Conservation (phyloP, 2,797 vertebrate species). For the Melanotaenia maccullochi region DNA sequence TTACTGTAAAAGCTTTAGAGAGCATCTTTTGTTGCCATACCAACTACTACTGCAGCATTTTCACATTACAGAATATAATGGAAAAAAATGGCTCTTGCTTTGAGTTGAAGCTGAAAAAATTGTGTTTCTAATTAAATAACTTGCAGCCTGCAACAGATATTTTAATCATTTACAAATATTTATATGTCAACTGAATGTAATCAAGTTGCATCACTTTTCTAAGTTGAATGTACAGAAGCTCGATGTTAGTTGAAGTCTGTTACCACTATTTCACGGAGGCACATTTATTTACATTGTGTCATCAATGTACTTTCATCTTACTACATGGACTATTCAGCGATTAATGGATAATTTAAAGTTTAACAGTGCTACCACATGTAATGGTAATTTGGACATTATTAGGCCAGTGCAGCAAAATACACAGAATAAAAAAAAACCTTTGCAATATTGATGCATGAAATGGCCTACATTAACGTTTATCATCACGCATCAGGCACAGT, state of each 20-base stretch:
- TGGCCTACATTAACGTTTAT: not conserved
- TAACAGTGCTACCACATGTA: not conserved
- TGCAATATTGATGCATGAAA: not conserved
- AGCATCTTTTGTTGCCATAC: not conserved
- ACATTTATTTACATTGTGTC: no score
- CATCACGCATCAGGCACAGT: not conserved
- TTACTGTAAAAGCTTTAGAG: not conserved
- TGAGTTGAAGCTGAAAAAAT: not conserved
- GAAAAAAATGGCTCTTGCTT: not conserved
- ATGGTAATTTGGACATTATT: not conserved
- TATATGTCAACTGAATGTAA: no score
- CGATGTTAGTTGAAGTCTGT: no score
- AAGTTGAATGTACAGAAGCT: no score
- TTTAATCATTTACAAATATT: not conserved
- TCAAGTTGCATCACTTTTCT: no score
- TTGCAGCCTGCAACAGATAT: not conserved
- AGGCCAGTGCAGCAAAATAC: not conserved
- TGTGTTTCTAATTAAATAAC: not conserved
- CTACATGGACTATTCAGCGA: not conserved
- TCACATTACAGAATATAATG: not conserved
- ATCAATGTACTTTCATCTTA: not conserved
- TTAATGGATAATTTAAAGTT: not conserved
- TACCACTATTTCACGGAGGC: no score
- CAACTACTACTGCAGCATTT: not conserved
- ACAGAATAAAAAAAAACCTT: not conserved